A percentile compares a stretch with the other conserved stretches of the same genome.
Conservation (phyloP, 2,797 vertebrate genomes). For the Selene dorsalis region DNA sequence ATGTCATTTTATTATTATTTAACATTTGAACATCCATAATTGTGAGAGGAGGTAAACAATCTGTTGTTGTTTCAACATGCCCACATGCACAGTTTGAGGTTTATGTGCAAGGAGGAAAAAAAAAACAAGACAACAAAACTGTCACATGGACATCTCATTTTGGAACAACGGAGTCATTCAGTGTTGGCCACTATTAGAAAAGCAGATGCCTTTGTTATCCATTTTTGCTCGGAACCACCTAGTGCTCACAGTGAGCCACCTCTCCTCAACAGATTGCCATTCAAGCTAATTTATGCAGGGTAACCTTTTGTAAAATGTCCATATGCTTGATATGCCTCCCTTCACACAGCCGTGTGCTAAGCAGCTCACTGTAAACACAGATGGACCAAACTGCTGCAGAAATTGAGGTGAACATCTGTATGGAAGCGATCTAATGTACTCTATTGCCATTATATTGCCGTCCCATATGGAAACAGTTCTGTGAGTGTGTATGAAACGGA, state of each 20-base stretch:
- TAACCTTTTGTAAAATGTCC: slow-evolving; percentile 83
- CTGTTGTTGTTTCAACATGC: slow-evolving; percentile 7
- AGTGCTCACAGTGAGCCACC: slow-evolving; percentile 56
- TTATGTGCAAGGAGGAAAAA: background rate
- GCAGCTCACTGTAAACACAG: slow-evolving; percentile 77
- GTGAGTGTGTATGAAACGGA: slow-evolving; percentile 34
- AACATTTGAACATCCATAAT: background rate
- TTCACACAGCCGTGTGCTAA: slow-evolving; percentile 68
- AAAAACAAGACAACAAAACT: background rate
- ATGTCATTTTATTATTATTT: background rate
- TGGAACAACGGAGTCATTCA: slow-evolving; percentile 1
- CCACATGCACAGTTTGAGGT: slow-evolving; percentile 1
- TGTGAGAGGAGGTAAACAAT: background rate
- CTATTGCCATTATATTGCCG: slow-evolving; percentile 63
- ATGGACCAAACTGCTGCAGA: slow-evolving; percentile 77
- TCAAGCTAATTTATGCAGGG: slow-evolving; percentile 78
- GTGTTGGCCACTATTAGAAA: slow-evolving; percentile 22
- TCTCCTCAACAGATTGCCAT: slow-evolving; percentile 79
- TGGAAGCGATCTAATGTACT: slow-evolving; percentile 64
- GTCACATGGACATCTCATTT: background rate
- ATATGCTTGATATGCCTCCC: slow-evolving; percentile 76
- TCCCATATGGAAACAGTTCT: slow-evolving; percentile 73
- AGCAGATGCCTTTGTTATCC: slow-evolving; percentile 66
- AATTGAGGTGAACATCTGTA: slow-evolving; percentile 77
- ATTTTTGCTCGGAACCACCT: slow-evolving; percentile 44